Evolutionary conservation across 2,797 vertebrate genomes (phyloP), one percentile per base, ranked within the genome.

Genomic region (Kryptolebias ocellatus): DNA sequence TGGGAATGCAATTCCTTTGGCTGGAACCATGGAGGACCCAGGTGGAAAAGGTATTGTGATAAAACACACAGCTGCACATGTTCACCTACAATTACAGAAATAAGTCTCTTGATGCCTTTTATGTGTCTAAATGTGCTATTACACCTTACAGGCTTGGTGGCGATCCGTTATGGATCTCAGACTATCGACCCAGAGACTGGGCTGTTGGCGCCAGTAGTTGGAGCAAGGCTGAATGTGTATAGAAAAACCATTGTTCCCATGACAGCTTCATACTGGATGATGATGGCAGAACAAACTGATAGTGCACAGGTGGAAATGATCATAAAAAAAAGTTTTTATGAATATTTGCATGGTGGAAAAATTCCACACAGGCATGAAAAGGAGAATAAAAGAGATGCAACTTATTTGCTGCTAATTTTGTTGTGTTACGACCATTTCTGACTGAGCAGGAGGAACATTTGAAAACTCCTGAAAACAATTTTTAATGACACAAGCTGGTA

Each of bases 1-100:
- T 18, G 91, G 93, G 2, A 84, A 79, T 34, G 77, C 83, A 44
- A 87, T 82, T 4, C 92, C 93, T 0, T 78, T 98, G 4, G 94
- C 95, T 27, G 96, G 96, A 61, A 96, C 95, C 4, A 95, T 96
- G 95, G 95, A 97, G 78, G 95, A 97, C 18, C 84, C 92, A 0
- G 76, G 90, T 0, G 94, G 96, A 56, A 95, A 94, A 95, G 96
- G 96, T 96, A 88, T 2, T 9, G 8, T 62, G 28, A 47, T 20
- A 45, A 64, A 57, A 46, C 4, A 34, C 50, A 8, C 7, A 3
- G 16, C 18, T 44, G 39, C 1, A 42, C 1, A 29, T n/a, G 0
- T 46, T 49, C 28, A 55, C 27, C 28, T 31, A 42, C 10, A 11
- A 34, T 39, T 1, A 10, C 24, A 24, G 34, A 7, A 34, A 5